Conservation (phyloP, 2,888 invertebrate genomes). For the Dicyrtoma fusca region DNA sequence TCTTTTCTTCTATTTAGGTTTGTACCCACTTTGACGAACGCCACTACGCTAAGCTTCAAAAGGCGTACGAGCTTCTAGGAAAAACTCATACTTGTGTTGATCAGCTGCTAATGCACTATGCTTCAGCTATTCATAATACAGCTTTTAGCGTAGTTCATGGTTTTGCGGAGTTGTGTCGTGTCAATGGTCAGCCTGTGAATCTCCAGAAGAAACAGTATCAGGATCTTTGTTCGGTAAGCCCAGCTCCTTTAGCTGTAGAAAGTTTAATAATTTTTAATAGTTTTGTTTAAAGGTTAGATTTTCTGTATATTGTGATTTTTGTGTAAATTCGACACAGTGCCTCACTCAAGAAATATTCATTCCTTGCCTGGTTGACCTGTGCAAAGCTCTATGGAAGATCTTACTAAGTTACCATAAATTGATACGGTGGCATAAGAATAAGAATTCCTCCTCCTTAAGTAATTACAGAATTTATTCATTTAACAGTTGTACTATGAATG, state of each 20-base stretch:
- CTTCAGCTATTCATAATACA: conserved; percentile 84
- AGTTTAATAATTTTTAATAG: background rate
- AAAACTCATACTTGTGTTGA: conserved; percentile 93
- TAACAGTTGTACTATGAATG: no score
- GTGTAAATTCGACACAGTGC: conserved; percentile 59
- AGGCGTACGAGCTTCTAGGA: conserved; percentile 84
- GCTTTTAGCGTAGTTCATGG: conserved; percentile 68
- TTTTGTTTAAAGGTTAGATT: no score
- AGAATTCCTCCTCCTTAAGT: no score
- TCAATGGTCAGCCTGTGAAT: conserved; percentile 61
- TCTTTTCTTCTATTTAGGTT: no score
- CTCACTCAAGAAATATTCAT: conserved; percentile 68
- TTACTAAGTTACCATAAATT: conserved; percentile 78
- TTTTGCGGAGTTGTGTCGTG: conserved; percentile 64
- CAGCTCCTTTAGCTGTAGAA: conserved; percentile 21
- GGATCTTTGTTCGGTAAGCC: conserved; percentile 71
- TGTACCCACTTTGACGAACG: conserved; percentile 75
- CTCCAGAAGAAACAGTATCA: conserved; percentile 73
- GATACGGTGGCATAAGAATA: conserved; percentile 74
- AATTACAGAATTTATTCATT: no score
- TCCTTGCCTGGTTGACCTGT: conserved; percentile 79
- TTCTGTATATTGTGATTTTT: conserved; percentile 20
- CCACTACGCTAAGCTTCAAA: conserved; percentile 80
- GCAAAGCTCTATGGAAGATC: conserved; percentile 82
- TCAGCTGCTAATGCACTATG: conserved; percentile 92